These are phyloP conservation scores for Cylas formicarius DNA, from an alignment of 1,140 invertebrate genomes.

Conservation along the genomic window DNA sequence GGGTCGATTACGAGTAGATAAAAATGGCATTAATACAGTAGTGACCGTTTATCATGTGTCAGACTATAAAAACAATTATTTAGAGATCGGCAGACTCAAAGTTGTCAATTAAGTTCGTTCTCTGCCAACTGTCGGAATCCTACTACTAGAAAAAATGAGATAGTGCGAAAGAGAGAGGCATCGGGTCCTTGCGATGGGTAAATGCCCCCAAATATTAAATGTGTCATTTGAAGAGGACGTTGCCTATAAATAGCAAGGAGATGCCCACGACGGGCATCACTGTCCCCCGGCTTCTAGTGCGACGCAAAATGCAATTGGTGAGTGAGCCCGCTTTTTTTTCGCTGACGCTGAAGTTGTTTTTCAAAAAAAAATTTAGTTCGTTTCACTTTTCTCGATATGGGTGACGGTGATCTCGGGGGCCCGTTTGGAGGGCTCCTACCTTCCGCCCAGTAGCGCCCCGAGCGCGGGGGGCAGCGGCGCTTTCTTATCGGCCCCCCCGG, in stretches of 20 bases:
- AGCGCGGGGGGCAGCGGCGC: constrained; percentile 16
- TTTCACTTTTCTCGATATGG: constrained; percentile 21
- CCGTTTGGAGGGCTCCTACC: constrained; percentile 30
- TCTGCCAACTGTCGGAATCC: too few species aligned
- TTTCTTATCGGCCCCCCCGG: constrained; percentile 8
- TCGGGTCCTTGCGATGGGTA: constrained; percentile 7
- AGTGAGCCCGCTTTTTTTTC: constrained; percentile 1
- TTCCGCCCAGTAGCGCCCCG: constrained; percentile 23
- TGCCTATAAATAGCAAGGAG: constrained; percentile 5
- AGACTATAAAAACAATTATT: too few species aligned
- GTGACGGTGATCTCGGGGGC: constrained; percentile 18
- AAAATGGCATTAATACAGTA: too few species aligned
- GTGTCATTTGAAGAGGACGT: constrained; percentile 7
- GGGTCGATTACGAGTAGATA: too few species aligned
- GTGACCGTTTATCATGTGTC: too few species aligned
- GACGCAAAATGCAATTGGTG: constrained; percentile 6
- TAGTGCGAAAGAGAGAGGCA: too few species aligned
- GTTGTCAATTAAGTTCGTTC: too few species aligned
- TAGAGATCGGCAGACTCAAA: too few species aligned
- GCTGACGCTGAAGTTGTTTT: neutral
- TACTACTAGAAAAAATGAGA: too few species aligned
- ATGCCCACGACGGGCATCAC: neutral
- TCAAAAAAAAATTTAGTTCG: constrained; percentile 2
- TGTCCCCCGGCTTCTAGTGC: neutral
- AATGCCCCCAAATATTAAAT: constrained; percentile 15